Base-by-base conservation (phyloP, 2,888 invertebrate species). In the Hololepta plana region DNA sequence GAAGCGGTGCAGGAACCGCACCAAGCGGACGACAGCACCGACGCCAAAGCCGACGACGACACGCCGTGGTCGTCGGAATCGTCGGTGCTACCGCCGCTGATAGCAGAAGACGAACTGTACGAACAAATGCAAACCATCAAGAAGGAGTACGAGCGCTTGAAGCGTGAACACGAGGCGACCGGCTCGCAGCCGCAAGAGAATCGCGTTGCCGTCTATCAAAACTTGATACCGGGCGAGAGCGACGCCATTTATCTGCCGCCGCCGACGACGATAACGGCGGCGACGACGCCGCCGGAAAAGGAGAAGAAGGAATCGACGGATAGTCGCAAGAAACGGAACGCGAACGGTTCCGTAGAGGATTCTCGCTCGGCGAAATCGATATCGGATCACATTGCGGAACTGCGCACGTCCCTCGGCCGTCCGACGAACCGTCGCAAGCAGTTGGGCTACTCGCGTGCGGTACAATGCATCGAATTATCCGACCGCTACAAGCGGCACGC, bases 401-500 rank as follows among this genome's bases (percentile, higher is more conserved):
- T 55, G 29, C 49, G 51, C 35, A 53, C 50, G 30, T 47, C 42
- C 20, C n/a, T n/a, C n/a, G n/a, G n/a, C n/a, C n/a, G n/a, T n/a
- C n/a, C n/a, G n/a, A n/a, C n/a, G n/a, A 37, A 34, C 44, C 29
- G 38, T 42, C n/a, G 34, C 35, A 12, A 53, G 48, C 27, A 47
- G 37, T 32, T 56, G 19, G 53, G 53, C 35, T 55, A 55, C 32
- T 51, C 53, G 2, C 43, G 51, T 22, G 66, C 68, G 0, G 58
- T 69, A 13, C 69, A 70, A 43, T 68, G 68, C 41, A 45, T 70
- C 12, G 51, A 54, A 38, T 51, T 71, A 35, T 68, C 68, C 8
- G 38, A 56, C 4, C 54, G 52, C 28, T 49, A 65, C 32, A 59
- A 57, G 32, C 47, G 60, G 11, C 50, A 51, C 28, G 57, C 59